Base-by-base conservation (phyloP, 2,797 vertebrate genomes). In the Sciurus carolinensis region DNA sequence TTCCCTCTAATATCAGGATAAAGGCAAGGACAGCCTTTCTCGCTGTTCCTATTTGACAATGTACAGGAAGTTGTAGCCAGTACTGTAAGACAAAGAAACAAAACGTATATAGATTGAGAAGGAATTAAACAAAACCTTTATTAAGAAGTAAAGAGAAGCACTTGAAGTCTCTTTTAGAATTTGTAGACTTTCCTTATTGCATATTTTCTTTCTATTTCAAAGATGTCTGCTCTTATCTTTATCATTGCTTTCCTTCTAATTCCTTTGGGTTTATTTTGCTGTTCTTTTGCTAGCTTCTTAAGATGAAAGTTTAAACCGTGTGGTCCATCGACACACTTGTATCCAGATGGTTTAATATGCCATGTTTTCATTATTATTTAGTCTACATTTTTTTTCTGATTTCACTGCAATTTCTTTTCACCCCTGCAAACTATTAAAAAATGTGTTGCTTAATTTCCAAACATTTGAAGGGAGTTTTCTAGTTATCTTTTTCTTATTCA, bases 321-420 rank as follows among this genome's bases (percentile, higher is more conserved):
- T 47, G 11, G 10, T 20, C 20, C 20, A 57, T 47, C 81, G 71
- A 71, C 15, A 7, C 18, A 33, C n/a, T 57, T 93, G 24, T 20
- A 80, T 42, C 82, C 47, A 44, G n/a, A 87, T 44, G 26, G 81
- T 94, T 97, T 94, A 15, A 59, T 66, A 84, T 71, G 13, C 83
- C 33, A 36, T 42, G 47, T 83, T 92, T 94, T 90, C 67, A 92
- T 90, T 87, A 89, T 92, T 59, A 79, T 87, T 87, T 90, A 50
- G 13, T 57, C 80, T 57, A 57, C 7, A 22, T 3, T 52, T 52
- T 57, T 81, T 91, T 84, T 89, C 44, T 69, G 33, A 79, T 86
- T 39, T 93, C 54, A 72, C 44, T 73, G 26, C 33, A 82, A n/a
- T 50, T 85, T 83, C 82, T 93, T 76, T 44, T 81, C 73, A 77